Base-by-base conservation (phyloP, 1,140 invertebrate genomes). In the Papilio machaon region DNA sequence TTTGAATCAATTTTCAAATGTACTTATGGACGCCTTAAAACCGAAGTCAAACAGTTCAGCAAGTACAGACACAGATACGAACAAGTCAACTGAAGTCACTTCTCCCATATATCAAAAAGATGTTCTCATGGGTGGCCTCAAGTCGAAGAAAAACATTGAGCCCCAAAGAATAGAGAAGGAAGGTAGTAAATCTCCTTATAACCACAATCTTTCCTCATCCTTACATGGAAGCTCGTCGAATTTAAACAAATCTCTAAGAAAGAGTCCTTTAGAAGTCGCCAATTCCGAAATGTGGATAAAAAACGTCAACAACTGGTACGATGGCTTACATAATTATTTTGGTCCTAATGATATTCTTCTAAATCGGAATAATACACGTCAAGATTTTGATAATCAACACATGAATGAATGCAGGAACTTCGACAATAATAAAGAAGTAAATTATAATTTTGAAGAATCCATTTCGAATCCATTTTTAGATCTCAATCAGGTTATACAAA, bases 291-390 rank as follows among this genome's bases (percentile, higher is more conserved):
- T 77, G 2, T 89, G 87, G 87, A 74, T 79, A 5, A 74, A 83
- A 9, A 85, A 74, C 5, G 83, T 92, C 46, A 80, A 92, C 47
- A 85, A 82, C 60, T 92, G 91, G 91, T 92, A 92, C 75, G 84
- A 85, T 49, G 80, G 84, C 15, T 76, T 91, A 23, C 67, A 81
- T 17, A 80, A 30, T 52, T 82, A 80, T 13, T 82, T 79, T 73
- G 30, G 43, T 19, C 43, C 43, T 30, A 77, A 58, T 73, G 30
- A 79, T 23, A 43, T 58, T 58, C 17, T 58, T 9, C 7, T n/a
- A 19, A 58, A 58, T 19, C n/a, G 8, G 8, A 58, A n/a, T 58
- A 58, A 19, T 58, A 19, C 17, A 58, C n/a, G 0, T 19, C n/a
- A 58, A 58, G 54, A 58, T 54, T 54, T 54, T 15, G 17, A 17